phyloP scores from a whole-genome alignment of 2,888 invertebrate genomes.

The Orthosia gothica region DNA sequence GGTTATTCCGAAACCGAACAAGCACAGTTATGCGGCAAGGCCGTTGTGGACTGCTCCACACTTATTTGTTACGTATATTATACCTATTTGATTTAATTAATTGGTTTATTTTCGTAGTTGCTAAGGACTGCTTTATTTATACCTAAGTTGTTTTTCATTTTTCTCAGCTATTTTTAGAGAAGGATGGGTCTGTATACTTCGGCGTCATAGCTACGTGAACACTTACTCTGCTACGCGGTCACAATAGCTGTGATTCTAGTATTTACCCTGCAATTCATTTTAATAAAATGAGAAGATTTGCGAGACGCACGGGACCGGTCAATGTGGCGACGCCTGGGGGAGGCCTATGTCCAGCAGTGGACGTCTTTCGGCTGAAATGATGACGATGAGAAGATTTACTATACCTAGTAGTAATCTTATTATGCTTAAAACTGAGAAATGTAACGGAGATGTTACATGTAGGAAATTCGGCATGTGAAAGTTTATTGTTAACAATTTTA shows the following conservation, averaged over 20 bases:
- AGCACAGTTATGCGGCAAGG: constrained; percentile 84
- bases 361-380: no score
- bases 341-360: no score
- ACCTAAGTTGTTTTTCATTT: constrained; percentile 19
- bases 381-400: no score
- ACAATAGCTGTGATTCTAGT: neutral
- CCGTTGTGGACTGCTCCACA: constrained; percentile 66
- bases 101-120: constrained; percentile 58
- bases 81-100: constrained; percentile 55
- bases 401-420: neutral
- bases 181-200: neutral
- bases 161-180: constrained; percentile 25
- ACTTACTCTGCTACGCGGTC: neutral
- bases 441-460: neutral
- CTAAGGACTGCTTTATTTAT: constrained; percentile 52
- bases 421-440: neutral
- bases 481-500: no score
- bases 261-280: neutral
- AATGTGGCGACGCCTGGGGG: no score
- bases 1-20: constrained; percentile 75
- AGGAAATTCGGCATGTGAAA: no score
- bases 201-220: neutral
- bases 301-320: no score
- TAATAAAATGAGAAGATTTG: neutral
- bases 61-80: constrained; percentile 59